These are phyloP conservation scores for Mactra quadrangularis DNA, from an alignment of 1,140 invertebrate species.

Conservation along the genomic window DNA sequence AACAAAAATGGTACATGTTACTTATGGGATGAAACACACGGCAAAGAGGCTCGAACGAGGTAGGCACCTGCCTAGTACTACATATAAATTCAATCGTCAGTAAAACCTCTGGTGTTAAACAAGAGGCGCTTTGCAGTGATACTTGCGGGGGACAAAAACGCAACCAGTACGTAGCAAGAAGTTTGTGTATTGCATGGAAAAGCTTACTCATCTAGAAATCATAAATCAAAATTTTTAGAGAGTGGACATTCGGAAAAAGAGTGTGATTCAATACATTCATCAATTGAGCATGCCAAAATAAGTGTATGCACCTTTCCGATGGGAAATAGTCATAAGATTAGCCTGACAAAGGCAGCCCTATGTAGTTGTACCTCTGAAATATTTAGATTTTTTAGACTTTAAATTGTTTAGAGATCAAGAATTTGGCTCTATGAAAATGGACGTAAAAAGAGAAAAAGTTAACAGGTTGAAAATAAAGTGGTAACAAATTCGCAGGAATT, in stretches of 20 bases:
- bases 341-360: conserved; percentile 54
- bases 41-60: conserved; percentile 41
- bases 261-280: conserved; percentile 45
- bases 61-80: conserved; percentile 43
- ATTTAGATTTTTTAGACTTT: too few relatives aligned
- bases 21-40: conserved; percentile 58
- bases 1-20: conserved; percentile 55
- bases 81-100: conserved; percentile 34
- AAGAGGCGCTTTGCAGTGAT: conserved; percentile 56
- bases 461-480: conserved; percentile 57
- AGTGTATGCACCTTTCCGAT: conserved; percentile 52
- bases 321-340: conserved; percentile 50
- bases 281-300: conserved; percentile 38
- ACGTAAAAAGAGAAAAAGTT: conserved; percentile 29
- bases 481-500: conserved; percentile 38
- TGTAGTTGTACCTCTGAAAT: conserved; percentile 7
- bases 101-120: too few relatives aligned
- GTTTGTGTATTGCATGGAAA: conserved; percentile 1
- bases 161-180: conserved; percentile 44
- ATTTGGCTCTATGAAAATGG: conserved; percentile 15
- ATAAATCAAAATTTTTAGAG: too few relatives aligned
- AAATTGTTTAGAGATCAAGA: too few relatives aligned
- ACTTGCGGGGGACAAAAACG: too few relatives aligned
- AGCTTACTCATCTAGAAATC: too few relatives aligned
- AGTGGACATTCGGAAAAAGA: too few relatives aligned